Conservation (phyloP, 2,888 invertebrate species). For the Cephus sareptanus region DNA sequence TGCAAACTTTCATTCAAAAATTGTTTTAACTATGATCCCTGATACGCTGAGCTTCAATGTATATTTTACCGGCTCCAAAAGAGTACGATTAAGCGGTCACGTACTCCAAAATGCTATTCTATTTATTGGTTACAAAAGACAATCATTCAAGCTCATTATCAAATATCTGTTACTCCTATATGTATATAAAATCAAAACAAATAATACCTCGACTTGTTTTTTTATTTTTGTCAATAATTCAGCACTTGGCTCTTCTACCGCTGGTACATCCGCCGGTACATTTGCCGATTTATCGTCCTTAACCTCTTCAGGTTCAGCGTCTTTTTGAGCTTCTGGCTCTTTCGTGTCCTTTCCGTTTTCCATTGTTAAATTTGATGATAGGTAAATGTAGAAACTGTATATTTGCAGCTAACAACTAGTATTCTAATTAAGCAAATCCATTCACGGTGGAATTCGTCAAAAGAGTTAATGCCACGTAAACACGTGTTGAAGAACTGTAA, state of each 20-base stretch:
- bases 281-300: conserved; percentile 18
- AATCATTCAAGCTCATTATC: not conserved
- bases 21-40: not conserved
- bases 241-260: conserved; percentile 29
- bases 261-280: conserved; percentile 12
- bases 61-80: no score
- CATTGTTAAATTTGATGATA: conserved; percentile 27
- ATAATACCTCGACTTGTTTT: conserved; percentile 51
- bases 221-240: conserved; percentile 49
- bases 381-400: not conserved
- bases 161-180: not conserved
- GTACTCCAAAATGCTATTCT: no score
- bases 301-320: conserved; percentile 30
- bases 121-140: not conserved
- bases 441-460: no score
- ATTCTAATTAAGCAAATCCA: no score
- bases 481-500: no score
- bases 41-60: no score
- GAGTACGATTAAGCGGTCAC: no score
- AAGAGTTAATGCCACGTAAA: no score
- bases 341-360: conserved; percentile 43
- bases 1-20: not conserved
- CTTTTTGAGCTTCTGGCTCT: conserved; percentile 23
- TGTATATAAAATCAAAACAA: not conserved
- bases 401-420: no score